Evolutionary conservation across 2,113 vertebrate species (phyloP).

Genomic region (Cettia cetti): DNA sequence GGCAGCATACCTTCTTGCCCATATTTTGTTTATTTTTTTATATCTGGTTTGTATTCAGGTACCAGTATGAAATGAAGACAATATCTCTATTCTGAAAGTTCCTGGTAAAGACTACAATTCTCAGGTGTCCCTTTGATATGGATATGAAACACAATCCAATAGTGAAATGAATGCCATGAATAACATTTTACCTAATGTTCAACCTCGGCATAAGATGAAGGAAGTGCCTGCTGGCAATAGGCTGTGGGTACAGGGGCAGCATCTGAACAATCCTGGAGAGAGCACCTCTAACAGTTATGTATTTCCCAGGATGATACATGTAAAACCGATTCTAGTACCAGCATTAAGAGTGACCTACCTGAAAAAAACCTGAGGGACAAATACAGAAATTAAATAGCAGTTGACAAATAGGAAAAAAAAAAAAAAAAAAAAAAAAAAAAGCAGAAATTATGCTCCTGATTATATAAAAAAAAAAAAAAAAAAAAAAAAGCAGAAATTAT

Average conservation of each 20-base stretch:
- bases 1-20: not conserved
- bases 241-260: not conserved
- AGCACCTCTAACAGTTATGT: not conserved
- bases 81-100: constrained; percentile 5
- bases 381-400: not conserved
- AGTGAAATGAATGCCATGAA: not conserved
- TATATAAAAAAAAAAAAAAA: not conserved
- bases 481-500: not conserved
- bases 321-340: not conserved
- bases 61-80: not conserved
- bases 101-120: not conserved
- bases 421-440: not conserved
- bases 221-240: not conserved
- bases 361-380: not conserved
- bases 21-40: not conserved
- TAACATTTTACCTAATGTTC: not conserved
- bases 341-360: not conserved
- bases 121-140: not conserved
- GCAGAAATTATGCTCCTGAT: not conserved
- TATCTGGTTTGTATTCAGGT: not conserved
- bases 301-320: not conserved
- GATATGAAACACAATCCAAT: not conserved
- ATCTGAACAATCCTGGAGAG: not conserved
- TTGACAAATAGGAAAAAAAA: not conserved
- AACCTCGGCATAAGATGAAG: not conserved